These are phyloP conservation scores for Pocillopora verrucosa DNA, from an alignment of 64 coral and sea anemone genomes.

Conservation along the genomic window DNA sequence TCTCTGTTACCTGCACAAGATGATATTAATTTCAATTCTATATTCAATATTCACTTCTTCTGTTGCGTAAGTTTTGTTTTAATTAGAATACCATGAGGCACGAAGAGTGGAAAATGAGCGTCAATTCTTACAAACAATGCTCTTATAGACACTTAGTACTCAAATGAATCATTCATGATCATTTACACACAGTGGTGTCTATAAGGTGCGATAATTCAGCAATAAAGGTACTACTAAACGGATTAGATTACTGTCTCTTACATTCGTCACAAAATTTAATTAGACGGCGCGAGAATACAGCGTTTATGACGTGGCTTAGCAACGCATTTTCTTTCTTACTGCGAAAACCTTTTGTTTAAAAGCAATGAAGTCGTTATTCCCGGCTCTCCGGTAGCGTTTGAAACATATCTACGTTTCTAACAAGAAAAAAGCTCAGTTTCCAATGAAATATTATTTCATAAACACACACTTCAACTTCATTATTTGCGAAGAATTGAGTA, in stretches of 20 bases:
- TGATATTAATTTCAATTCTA: too few species aligned
- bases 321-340: neutral
- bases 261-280: slow-evolving; percentile 11
- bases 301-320: neutral
- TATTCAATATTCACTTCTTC: neutral
- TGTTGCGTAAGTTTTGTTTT: neutral
- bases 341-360: neutral
- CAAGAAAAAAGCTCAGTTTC: neutral
- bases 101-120: neutral
- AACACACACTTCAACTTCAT: slow-evolving; percentile 2
- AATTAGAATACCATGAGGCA: neutral
- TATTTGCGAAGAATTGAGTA: neutral
- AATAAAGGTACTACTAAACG: slow-evolving; percentile 5
- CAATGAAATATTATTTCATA: neutral
- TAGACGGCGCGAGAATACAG: neutral
- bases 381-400: neutral
- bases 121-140: neutral
- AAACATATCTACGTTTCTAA: neutral
- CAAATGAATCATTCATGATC: neutral
- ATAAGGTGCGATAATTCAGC: neutral
- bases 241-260: neutral
- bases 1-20: too few species aligned
- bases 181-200: neutral
- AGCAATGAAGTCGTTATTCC: neutral
- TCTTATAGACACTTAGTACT: neutral